phyloP scores from a whole-genome alignment of 2,113 vertebrate species.

The Agapornis roseicollis region DNA sequence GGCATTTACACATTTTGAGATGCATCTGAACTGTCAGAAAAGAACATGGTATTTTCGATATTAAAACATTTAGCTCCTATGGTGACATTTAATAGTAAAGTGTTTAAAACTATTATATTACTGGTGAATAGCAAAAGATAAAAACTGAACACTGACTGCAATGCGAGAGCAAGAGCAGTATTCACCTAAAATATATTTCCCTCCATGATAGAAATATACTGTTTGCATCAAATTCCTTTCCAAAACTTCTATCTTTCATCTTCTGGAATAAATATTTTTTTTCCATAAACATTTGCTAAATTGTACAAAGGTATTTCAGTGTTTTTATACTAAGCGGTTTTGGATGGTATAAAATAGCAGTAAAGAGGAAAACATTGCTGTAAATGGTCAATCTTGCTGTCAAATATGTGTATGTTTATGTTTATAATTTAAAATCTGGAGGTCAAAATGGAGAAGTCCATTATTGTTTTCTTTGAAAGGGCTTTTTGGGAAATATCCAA shows the following conservation, averaged over 20 bases:
- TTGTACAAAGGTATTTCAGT: not conserved
- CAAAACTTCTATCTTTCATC: constrained; percentile 5
- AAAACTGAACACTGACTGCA: not conserved
- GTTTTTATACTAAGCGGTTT: not conserved
- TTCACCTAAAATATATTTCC: not conserved
- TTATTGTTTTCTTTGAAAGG: constrained; percentile 30
- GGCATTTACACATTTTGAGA: constrained; percentile 17
- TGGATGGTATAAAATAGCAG: constrained; percentile 5
- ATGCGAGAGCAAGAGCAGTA: not conserved
- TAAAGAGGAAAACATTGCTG: not conserved
- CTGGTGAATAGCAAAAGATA: constrained; percentile 6
- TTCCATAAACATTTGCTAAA: constrained; percentile 10
- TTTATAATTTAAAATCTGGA: constrained; percentile 29
- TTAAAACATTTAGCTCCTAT: constrained; percentile 29
- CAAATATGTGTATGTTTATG: not conserved
- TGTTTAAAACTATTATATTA: constrained; percentile 2
- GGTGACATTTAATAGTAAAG: constrained; percentile 43
- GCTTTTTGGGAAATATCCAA: not conserved
- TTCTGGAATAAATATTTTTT: constrained; percentile 1
- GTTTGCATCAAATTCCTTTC: constrained; percentile 8
- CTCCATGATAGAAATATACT: not conserved
- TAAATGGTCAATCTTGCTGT: constrained; percentile 50
- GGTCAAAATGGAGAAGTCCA: constrained; percentile 7
- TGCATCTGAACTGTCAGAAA: constrained; percentile 35
- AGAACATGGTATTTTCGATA: constrained; percentile 19